Base-by-base conservation (phyloP, 2,113 vertebrate genomes). In the Ageneiosus marmoratus region DNA sequence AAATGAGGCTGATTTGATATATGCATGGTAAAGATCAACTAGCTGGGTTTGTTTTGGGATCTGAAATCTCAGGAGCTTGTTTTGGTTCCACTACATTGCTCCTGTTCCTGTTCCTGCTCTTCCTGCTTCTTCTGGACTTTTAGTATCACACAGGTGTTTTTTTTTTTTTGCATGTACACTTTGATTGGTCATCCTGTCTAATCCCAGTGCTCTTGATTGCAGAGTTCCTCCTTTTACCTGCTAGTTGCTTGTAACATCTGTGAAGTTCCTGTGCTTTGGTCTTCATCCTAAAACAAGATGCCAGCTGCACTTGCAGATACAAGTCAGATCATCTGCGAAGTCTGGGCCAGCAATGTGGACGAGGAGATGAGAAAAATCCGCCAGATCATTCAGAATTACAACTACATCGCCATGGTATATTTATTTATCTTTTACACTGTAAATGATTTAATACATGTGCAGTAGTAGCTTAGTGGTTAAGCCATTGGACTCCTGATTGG, bases 291-390 rank as follows among this genome's bases (percentile, higher is more conserved):
- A 93, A 94, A 96, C 90, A 69, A 69, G 91, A 99, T 99, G 98
- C 98, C 98, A 83, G 98, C 97, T 46, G 98, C 98, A 80, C 95
- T 98, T 88, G 96, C 96, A 89, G 98, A 99, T 91, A 97, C 97
- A 86, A 98, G 96, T 91, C 98, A 99, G 93, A 97, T 99, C 74
- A 99, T 99, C 93, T 99, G 98, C 90, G 98, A 99, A 87, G 98
- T 99, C 78, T 99, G 98, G 98, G 98, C 98, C 58, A 96, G 96
- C 93, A 99, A 99, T 77, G 94, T 99, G 84, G 98, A 99, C 86
- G 97, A 99, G 41, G 98, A 99, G 89, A 99, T 99, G 98, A 95
- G 96, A 89, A 99, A 97, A 88, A 99, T 99, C 85, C 94, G 98
- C 44, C 96, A 98, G 89, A 96, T 98, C 13, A 97, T 99, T 84